Evolutionary conservation across 2,888 invertebrate species (phyloP).

Genomic region (Lasioglossum zephyrum): DNA sequence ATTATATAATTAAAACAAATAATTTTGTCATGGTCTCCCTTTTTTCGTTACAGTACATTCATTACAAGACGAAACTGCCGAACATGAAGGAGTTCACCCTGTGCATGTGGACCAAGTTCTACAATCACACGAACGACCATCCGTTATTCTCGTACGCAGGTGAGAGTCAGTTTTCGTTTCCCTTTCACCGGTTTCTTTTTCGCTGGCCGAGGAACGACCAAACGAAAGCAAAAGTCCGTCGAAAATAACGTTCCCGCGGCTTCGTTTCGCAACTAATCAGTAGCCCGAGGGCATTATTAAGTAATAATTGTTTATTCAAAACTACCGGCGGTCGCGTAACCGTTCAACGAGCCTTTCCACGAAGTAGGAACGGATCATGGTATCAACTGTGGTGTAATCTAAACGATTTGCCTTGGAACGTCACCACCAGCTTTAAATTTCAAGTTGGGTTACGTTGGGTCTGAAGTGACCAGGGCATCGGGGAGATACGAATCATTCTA

Average conservation of each 20-base stretch:
- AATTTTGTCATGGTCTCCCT: no score
- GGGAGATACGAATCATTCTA: neutral
- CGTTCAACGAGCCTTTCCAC: neutral
- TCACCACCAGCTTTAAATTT: neutral
- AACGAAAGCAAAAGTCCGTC: slow-evolving; percentile 59
- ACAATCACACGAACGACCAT: slow-evolving; percentile 93
- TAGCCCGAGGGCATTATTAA: neutral
- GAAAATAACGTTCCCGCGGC: slow-evolving; percentile 2
- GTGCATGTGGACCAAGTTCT: slow-evolving; percentile 93
- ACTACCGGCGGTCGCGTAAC: slow-evolving; percentile 12
- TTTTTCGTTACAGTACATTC: slow-evolving; percentile 87
- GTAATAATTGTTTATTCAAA: slow-evolving; percentile 6
- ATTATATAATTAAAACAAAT: neutral
- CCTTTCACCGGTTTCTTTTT: slow-evolving; percentile 49
- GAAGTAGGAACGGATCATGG: neutral
- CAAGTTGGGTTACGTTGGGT: neutral
- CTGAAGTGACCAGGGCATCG: neutral
- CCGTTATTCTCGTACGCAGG: slow-evolving; percentile 93
- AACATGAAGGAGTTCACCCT: slow-evolving; percentile 93
- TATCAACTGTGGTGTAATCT: neutral
- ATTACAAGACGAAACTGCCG: slow-evolving; percentile 90
- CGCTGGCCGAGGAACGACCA: neutral
- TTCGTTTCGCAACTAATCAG: neutral
- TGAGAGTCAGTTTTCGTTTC: slow-evolving; percentile 81
- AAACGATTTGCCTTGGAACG: neutral